Percentiles rank a stretch among this genome's conserved stretches.
phyloP scores from a whole-genome alignment of 2,797 vertebrate species.

The Fratercula arctica region DNA sequence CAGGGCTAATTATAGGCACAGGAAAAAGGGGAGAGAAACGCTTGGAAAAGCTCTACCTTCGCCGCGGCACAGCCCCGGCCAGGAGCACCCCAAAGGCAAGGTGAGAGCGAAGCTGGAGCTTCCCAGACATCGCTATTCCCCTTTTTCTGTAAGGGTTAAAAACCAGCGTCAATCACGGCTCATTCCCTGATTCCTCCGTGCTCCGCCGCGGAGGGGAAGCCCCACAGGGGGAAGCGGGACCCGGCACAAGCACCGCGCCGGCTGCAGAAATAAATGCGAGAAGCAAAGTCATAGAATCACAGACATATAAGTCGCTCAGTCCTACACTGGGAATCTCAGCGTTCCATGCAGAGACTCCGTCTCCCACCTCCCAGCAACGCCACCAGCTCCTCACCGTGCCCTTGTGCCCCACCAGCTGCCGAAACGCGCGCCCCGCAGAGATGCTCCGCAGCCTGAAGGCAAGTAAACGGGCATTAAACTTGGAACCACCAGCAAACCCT shows the following conservation, averaged over 20 bases:
- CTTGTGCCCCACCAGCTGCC: not conserved
- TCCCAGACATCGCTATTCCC: not conserved
- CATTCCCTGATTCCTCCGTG: not conserved
- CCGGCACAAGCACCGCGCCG: rapidly evolving
- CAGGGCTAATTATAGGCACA: conserved; percentile 55
- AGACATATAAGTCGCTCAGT: no score
- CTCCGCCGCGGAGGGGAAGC: not conserved
- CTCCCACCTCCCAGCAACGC: not conserved
- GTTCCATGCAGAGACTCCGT: not conserved
- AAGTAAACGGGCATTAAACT: not conserved
- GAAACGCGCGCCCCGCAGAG: not conserved
- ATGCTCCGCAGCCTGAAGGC: not conserved
- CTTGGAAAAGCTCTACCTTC: conserved; percentile 38
- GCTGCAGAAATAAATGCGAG: not conserved
- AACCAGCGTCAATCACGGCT: not conserved
- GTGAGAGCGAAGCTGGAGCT: rapidly evolving
- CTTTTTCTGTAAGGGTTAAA: not conserved
- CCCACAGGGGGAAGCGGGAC: rapidly evolving
- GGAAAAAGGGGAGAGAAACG: not conserved
- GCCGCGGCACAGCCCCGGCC: rapidly evolving
- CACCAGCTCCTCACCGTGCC: not conserved
- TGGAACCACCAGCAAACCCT: rapidly evolving
- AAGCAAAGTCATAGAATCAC: no score
- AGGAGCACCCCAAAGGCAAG: not conserved
- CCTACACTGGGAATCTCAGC: rapidly evolving